These are phyloP conservation scores for Procambarus virginalis DNA, from an alignment of 1,140 invertebrate genomes.

Conservation along the genomic window DNA sequence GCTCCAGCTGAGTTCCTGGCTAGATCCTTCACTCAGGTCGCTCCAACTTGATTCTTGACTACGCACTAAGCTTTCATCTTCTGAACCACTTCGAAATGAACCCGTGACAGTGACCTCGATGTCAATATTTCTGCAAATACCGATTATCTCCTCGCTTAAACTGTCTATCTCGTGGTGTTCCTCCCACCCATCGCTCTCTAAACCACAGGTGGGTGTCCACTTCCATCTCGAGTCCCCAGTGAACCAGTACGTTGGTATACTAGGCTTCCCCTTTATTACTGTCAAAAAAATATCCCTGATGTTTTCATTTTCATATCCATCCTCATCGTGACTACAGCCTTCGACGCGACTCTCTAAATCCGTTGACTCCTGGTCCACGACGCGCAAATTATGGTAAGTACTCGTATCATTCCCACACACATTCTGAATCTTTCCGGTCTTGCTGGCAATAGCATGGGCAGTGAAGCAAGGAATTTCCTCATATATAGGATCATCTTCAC, in stretches of 20 bases:
- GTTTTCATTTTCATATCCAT: background rate
- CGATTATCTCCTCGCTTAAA: background rate
- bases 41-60: constrained; percentile 5
- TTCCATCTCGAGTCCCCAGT: background rate
- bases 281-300: background rate
- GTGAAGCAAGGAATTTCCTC: background rate
- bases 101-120: too few relatives aligned
- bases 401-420: background rate
- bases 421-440: background rate
- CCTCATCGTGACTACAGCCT: background rate
- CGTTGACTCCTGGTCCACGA: background rate
- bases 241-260: background rate
- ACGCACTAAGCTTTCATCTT: background rate
- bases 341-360: background rate
- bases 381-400: background rate
- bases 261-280: background rate
- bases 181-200: background rate
- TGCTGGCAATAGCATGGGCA: background rate
- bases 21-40: background rate
- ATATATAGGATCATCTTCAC: background rate
- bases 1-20: constrained; percentile 6
- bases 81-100: background rate
- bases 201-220: background rate
- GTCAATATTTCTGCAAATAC: background rate
- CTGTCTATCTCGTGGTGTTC: background rate